Evolutionary conservation across 2,888 invertebrate genomes (phyloP), one percentile per base, ranked within the genome.

Genomic region (Agrochola circellaris): DNA sequence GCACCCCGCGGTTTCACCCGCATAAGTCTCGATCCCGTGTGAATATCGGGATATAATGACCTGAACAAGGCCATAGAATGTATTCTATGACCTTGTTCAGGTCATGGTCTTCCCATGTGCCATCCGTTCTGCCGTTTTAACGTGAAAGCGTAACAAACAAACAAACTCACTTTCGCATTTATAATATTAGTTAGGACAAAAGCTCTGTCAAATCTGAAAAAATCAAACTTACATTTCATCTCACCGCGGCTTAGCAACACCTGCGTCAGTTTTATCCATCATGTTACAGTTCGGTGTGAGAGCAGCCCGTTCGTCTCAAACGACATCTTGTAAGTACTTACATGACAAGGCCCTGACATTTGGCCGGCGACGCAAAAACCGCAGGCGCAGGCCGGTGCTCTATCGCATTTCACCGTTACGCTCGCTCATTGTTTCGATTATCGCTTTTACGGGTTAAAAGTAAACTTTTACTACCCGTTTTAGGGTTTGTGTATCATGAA

Each of bases 271-370:
- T 75, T 62, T 34, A 62, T 15, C 7, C 17, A 64, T 23, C 2
- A 1, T 3, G 17, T 15, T 60, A 60, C 64, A 38, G 15, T 73
- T 61, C 88, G 73, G 88, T 90, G 89, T 89, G 64, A 90, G 8
- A 75, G 61, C 51, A 45, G 9, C 61, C 77, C 69, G 66, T 67
- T 62, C 62, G 68, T 80, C 68, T 73, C 67, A 79, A 77, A 68
- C 86, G 82, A 85, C 88, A 87, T 89, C 89, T 89, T 88, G 87
- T 51, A 23, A 8, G 23, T 84, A 90, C 9, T 11, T 42, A 42
- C 83, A 88, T 87, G 88, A 89, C 88, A 80, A 89, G 89, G 81
- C 93, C 93, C 69, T 94, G 95, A 94, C 95, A 94, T 95, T 95
- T 94, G 91, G 89, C 84, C 81, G 80, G 79, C 83, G 82, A 80